These are phyloP conservation scores for Eleutherodactylus coqui DNA, from an alignment of 2,797 vertebrate genomes.

Conservation along the genomic window DNA sequence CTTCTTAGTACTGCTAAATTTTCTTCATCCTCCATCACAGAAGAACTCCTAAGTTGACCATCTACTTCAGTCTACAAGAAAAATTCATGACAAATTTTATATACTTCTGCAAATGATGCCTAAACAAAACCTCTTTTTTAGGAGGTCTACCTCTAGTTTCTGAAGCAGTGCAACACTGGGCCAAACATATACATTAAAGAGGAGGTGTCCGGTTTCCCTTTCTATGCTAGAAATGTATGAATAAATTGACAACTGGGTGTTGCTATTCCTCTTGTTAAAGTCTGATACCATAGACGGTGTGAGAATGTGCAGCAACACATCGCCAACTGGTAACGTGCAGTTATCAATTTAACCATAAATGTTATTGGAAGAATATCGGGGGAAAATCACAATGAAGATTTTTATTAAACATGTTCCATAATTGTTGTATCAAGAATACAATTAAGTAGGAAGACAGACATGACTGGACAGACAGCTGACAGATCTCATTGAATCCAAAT, in stretches of 20 bases:
- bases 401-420: not conserved
- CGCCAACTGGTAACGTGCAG: too few species aligned
- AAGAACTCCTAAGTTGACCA: slow-evolving; percentile 79
- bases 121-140: not conserved
- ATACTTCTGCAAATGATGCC: not conserved
- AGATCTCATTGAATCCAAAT: not conserved
- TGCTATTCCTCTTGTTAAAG: too few species aligned
- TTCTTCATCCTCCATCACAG: slow-evolving; percentile 91
- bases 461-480: not conserved
- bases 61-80: slow-evolving; percentile 77
- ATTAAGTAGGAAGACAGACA: not conserved
- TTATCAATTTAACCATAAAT: too few species aligned
- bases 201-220: too few species aligned
- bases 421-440: not conserved
- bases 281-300: too few species aligned
- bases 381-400: too few species aligned
- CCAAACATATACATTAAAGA: too few species aligned
- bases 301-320: too few species aligned
- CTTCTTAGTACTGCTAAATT: slow-evolving; percentile 92
- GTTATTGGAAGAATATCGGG: too few species aligned
- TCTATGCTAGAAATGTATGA: too few species aligned
- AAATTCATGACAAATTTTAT: not conserved
- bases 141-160: not conserved
- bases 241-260: too few species aligned
- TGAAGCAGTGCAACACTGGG: not conserved